Evolutionary conservation across 1,140 invertebrate species (phyloP).

Genomic region (Meloidogyne exigua): DNA sequence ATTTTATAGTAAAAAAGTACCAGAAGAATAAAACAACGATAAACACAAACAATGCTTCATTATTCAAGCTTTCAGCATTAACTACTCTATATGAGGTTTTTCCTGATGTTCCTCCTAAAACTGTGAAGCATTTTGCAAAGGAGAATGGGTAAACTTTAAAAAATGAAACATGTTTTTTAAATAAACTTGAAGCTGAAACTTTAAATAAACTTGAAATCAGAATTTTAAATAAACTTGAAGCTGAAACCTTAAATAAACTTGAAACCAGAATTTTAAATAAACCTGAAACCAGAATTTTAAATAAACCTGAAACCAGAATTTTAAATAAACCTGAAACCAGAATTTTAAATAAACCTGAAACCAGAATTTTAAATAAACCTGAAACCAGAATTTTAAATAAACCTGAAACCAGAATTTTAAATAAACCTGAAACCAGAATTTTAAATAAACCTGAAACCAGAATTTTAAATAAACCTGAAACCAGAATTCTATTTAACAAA

Average conservation of each 20-base stretch:
- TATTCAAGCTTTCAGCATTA: neutral
- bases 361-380: neutral
- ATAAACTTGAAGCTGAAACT: neutral
- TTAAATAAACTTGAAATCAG: too few relatives aligned
- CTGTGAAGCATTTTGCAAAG: neutral
- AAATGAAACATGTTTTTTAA: neutral
- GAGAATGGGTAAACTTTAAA: neutral
- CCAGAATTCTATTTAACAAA: neutral
- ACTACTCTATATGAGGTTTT: neutral
- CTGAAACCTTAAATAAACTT: neutral
- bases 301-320: too few relatives aligned
- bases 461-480: neutral
- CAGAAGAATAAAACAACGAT: neutral
- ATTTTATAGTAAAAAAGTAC: neutral
- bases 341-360: too few relatives aligned
- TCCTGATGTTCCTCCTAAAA: slow-evolving; percentile 3
- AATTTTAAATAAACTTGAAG: neutral
- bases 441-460: neutral
- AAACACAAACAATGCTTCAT: neutral
- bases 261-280: too few relatives aligned
- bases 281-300: too few relatives aligned
- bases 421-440: neutral
- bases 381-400: neutral
- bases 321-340: too few relatives aligned
- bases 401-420: neutral